Percentiles rank a stretch among this genome's conserved stretches.
Evolutionary conservation across 2,888 invertebrate genomes (phyloP).

Genomic region (Ctena decussata): DNA sequence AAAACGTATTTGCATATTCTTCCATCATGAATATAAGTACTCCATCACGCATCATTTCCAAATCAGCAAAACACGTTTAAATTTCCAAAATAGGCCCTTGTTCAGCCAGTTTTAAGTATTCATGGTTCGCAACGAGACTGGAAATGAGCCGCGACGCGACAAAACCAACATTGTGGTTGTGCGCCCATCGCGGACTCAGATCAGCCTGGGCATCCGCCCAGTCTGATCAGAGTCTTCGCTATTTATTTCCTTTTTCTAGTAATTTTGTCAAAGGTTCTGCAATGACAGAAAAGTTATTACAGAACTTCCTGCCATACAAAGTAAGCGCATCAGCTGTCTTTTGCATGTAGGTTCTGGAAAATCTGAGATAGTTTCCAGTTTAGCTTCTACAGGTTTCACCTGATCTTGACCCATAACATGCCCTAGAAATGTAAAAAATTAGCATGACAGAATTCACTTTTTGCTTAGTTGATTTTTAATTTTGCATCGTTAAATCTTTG

Average conservation of each 20-base stretch:
- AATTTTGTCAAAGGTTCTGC: background rate
- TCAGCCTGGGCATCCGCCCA: too few relatives aligned
- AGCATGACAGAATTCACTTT: background rate
- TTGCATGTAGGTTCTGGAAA: background rate
- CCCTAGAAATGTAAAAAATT: background rate
- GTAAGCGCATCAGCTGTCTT: background rate
- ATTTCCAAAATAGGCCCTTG: too few relatives aligned
- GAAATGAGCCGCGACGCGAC: too few relatives aligned
- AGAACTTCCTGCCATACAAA: background rate
- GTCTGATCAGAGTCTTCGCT: too few relatives aligned
- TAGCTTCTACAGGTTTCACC: background rate
- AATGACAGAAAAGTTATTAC: background rate
- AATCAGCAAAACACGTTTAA: too few relatives aligned
- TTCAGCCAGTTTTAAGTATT: too few relatives aligned
- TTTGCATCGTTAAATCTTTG: conserved; percentile 22
- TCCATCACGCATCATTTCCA: too few relatives aligned
- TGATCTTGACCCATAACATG: background rate
- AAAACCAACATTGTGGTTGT: too few relatives aligned
- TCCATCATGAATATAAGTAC: too few relatives aligned
- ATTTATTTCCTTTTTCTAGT: background rate
- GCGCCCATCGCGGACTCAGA: too few relatives aligned
- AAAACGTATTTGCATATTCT: too few relatives aligned
- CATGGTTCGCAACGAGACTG: too few relatives aligned
- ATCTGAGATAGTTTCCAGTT: background rate
- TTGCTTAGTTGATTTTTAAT: background rate